A percentile compares a stretch with the other conserved stretches of the same genome.
phyloP scores from a whole-genome alignment of 2,113 vertebrate species.

The Jacana jacana region DNA sequence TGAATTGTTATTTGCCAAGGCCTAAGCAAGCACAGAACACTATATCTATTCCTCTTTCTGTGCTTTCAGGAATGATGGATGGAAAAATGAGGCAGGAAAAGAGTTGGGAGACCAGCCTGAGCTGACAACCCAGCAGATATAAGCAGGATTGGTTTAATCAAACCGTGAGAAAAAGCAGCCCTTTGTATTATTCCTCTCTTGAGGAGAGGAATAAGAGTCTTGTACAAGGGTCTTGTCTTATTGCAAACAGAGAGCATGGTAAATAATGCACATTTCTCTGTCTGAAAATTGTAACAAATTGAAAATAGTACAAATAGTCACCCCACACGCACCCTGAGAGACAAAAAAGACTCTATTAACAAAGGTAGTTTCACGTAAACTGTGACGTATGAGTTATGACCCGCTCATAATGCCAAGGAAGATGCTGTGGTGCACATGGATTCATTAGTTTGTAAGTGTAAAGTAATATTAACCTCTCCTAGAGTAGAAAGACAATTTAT shows the following conservation, averaged over 20 bases:
- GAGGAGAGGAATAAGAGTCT: too few relatives aligned
- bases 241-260: background rate
- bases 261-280: background rate
- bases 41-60: slow-evolving; percentile 59
- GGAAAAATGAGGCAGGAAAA: slow-evolving; percentile 51
- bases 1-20: slow-evolving; percentile 73
- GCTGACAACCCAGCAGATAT: slow-evolving; percentile 45
- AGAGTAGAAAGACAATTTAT: background rate
- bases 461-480: background rate
- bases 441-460: background rate
- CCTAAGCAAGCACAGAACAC: slow-evolving; percentile 74
- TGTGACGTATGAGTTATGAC: background rate
- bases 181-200: slow-evolving; percentile 30
- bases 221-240: slow-evolving; percentile 6
- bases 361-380: background rate
- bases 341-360: background rate
- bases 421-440: background rate
- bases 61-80: slow-evolving; percentile 61
- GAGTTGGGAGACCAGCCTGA: slow-evolving; percentile 29
- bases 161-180: slow-evolving; percentile 36
- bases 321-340: background rate
- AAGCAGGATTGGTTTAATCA: slow-evolving; percentile 45
- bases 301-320: background rate
- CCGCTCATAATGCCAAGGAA: background rate
- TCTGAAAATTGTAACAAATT: background rate